Base-by-base conservation (phyloP, 2,797 vertebrate species). In the Peromyscus attwateri region DNA sequence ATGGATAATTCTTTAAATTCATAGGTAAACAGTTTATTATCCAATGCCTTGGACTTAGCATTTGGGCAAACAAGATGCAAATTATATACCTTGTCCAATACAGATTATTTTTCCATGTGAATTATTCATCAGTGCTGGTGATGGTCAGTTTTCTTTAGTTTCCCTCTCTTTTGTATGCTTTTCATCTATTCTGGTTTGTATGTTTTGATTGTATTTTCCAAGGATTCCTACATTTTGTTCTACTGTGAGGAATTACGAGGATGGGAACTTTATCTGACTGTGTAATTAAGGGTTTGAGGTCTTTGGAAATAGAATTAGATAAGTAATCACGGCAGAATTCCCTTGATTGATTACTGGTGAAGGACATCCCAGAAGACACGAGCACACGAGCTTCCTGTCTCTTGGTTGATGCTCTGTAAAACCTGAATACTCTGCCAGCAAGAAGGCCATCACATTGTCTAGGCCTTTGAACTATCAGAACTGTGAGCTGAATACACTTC, bases 1-100 rank as follows among this genome's bases (percentile, higher is more conserved):
- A 87, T 27, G 2, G 64, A 16, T 80, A 64, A 52, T 11, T n/a
- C 29, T 91, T 82, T 94, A 91, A 94, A 79, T 11, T 84, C 14
- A 34, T 89, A 17, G 31, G 23, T 40, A 81, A 96, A 91, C 1
- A 77, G 25, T 68, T 89, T 87, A 52, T 49, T 94, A 75, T 84
- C 49, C 0, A 87, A 34, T 66, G 46, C 1, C 13, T n/a, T 92
- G 21, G 46, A 13, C 16, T 87, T 95, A 34, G 11, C 92, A 52
- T 93, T 95, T 40, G 90, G 31, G 55, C 6, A 91, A 80, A 89
- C 43, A 95, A 88, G 31, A 81, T 79, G 46, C 23, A 94, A 75
- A 89, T 87, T 25, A 73, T 93, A 0, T 66, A 64, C 85, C 7
- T 80, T 83, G 10, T 5, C 8, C 31, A 52, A 71, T 64, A 76